These are phyloP conservation scores for Temnothorax rugatulus DNA, from an alignment of 2,888 invertebrate species.

Conservation along the genomic window DNA sequence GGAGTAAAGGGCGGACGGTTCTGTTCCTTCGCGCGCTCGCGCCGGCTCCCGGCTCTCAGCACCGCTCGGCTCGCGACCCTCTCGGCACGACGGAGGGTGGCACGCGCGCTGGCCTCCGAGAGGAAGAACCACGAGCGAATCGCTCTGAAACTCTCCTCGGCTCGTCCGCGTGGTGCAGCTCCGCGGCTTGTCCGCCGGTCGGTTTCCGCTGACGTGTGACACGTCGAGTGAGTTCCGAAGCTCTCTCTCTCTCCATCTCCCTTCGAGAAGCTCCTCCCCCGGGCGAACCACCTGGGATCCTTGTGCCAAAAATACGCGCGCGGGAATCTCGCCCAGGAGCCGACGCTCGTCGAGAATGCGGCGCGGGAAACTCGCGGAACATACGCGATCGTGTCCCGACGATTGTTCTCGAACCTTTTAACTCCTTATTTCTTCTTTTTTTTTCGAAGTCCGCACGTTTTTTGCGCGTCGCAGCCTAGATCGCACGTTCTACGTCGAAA, in stretches of 20 bases:
- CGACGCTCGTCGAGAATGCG: not conserved
- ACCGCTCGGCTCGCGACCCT: not conserved
- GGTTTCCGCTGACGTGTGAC: not conserved
- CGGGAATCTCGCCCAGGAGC: not conserved
- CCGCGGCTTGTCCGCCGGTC: not conserved
- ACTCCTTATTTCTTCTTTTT: not conserved
- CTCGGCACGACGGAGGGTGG: constrained; percentile 21
- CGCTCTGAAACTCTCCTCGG: not conserved
- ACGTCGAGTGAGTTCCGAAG: not conserved
- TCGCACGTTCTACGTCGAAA: not conserved
- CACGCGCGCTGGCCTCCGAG: not conserved
- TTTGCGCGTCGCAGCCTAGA: not conserved
- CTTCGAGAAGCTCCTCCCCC: not conserved
- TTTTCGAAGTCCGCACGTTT: not conserved
- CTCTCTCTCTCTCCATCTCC: not conserved
- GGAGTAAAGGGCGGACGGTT: constrained; percentile 47
- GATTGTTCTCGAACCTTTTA: not conserved
- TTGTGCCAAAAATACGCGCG: constrained; percentile 9
- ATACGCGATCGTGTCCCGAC: not conserved
- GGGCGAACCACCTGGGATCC: constrained; percentile 8
- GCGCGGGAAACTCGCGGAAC: not conserved
- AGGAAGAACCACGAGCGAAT: not conserved
- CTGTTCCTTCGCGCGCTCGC: constrained; percentile 22
- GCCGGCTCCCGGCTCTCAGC: constrained; percentile 23
- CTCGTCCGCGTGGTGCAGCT: not conserved